These are phyloP conservation scores for Rhea americana DNA, from an alignment of 2,113 vertebrate species.

Conservation along the genomic window DNA sequence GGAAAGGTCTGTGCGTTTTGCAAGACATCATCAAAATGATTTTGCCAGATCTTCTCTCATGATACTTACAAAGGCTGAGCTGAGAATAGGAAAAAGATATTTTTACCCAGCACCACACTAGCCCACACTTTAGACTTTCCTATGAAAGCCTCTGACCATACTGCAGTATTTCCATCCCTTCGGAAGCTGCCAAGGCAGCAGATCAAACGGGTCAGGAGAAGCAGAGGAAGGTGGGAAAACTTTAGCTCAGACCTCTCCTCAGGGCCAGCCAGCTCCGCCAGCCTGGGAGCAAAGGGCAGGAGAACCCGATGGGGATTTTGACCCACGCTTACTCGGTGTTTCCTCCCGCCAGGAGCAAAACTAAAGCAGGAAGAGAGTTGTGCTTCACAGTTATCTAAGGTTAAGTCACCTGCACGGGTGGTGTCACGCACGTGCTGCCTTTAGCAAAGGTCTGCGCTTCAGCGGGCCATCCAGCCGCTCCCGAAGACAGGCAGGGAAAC, in stretches of 20 bases:
- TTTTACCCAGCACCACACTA: accelerated
- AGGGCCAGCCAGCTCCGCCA: accelerated
- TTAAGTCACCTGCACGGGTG: accelerated
- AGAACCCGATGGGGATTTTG: neutral
- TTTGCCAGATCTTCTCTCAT: neutral
- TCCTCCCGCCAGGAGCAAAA: neutral
- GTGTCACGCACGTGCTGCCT: accelerated
- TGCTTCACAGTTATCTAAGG: neutral
- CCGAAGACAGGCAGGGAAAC: neutral
- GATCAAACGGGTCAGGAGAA: neutral
- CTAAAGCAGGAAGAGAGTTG: accelerated
- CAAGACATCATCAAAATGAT: neutral
- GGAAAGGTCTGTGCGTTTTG: neutral
- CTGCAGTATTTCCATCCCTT: neutral
- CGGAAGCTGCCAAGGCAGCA: neutral
- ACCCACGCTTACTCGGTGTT: accelerated
- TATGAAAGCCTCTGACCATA: neutral
- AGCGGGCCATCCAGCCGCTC: accelerated
- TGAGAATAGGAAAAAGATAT: neutral
- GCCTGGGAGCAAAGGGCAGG: neutral
- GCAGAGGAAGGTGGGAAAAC: neutral
- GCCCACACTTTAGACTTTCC: accelerated
- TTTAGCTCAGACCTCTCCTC: neutral
- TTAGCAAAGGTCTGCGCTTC: neutral
- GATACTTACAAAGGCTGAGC: neutral